Evolutionary conservation across 2,888 invertebrate species (phyloP).

Genomic region (Timandra comae): DNA sequence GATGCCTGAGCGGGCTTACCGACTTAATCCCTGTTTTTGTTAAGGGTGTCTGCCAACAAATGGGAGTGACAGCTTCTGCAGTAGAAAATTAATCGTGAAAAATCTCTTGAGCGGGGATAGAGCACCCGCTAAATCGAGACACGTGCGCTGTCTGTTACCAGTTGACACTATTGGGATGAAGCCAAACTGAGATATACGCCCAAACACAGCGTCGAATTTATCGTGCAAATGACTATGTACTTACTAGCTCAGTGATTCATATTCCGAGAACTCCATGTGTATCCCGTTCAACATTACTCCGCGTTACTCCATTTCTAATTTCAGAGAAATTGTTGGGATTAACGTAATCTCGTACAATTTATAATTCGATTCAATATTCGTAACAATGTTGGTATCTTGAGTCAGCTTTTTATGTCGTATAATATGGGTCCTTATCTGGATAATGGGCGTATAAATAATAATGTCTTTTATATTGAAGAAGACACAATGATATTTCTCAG

Average conservation of each 20-base stretch:
- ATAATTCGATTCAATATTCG: no score
- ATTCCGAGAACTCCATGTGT: not conserved
- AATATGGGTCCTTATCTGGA: not conserved
- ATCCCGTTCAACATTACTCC: slow-evolving; percentile 3
- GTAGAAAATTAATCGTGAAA: slow-evolving; percentile 72
- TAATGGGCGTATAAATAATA: slow-evolving; percentile 11
- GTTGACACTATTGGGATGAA: slow-evolving; percentile 63
- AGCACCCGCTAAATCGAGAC: slow-evolving; percentile 57
- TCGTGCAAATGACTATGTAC: slow-evolving; percentile 13
- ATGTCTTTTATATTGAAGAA: slow-evolving; percentile 17
- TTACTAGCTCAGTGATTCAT: slow-evolving; percentile 11
- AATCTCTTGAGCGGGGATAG: slow-evolving; percentile 56
- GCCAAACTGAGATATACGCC: slow-evolving; percentile 39
- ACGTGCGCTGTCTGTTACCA: slow-evolving; percentile 70
- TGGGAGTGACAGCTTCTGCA: slow-evolving; percentile 66
- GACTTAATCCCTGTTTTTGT: slow-evolving; percentile 70
- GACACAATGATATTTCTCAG: slow-evolving; percentile 16
- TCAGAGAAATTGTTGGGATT: no score
- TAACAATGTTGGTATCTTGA: not conserved
- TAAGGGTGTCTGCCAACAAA: slow-evolving; percentile 68
- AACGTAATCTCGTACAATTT: no score
- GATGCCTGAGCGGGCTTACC: slow-evolving; percentile 54
- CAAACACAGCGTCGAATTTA: slow-evolving; percentile 18
- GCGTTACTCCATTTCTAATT: no score
- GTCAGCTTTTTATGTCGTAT: slow-evolving; percentile 9